Evolutionary conservation across 2,888 invertebrate species (phyloP), one percentile per base, ranked within the genome.

Genomic region (Cheiracanthium punctorium): DNA sequence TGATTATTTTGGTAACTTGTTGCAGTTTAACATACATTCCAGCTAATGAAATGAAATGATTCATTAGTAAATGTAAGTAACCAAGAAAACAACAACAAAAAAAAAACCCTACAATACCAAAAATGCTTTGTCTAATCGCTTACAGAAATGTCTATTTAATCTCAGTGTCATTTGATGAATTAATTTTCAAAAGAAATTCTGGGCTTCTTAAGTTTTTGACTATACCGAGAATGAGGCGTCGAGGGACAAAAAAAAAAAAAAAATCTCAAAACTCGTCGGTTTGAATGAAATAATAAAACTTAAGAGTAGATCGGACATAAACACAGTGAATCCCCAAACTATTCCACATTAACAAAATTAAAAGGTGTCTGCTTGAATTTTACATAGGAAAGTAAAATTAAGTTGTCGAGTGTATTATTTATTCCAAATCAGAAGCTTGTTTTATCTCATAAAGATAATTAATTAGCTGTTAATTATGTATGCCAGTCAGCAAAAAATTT

Each of bases 401-500:
- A 76, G 73, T 77, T 73, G 65, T 65, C 41, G 79, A 79, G 79
- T 73, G 69, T 79, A 72, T 82, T 82, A 77, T 77, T 84, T 84
- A 77, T 84, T 84, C 41, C 73, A 74, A 67, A 52, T 79, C 67
- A 65, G 79, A 65, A 65, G 73, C 67, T 72, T 84, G 48, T 82
- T 77, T 82, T 71, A 77, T 70, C 37, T 48, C 71, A 84, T 72
- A 84, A 84, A 79, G 84, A 84, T 77, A 84, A 84, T 84, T 84
- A 84, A 84, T 84, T 84, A 84, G 84, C 84, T 69, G 79, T 84
- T 84, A 84, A 84, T 84, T 84, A 84, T 79, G 79, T 79, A 84
- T 84, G 79, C 73, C 73, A 84, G 84, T 84, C 84, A 79, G 84
- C 73, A 84, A 67, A 73, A 84, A 79, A 79, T 84, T 84, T 79